Percentiles rank a stretch among this genome's conserved stretches.
Conservation (phyloP, 2,888 invertebrate genomes). For the Lithosia quadra region DNA sequence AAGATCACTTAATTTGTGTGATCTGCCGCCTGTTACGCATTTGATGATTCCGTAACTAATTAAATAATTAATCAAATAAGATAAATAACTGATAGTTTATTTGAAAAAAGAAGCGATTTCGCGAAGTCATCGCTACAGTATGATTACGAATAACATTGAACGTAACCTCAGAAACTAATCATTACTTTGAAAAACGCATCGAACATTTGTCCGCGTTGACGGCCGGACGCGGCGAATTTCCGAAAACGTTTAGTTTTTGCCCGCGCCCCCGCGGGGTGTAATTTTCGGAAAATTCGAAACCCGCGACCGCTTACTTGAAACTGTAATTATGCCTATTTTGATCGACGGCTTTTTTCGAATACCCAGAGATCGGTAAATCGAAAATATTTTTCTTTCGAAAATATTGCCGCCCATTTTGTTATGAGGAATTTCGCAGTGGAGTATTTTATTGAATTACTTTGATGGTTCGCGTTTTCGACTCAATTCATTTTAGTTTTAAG, state of each 20-base stretch:
- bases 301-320: slow-evolving; percentile 59
- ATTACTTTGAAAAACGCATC: slow-evolving; percentile 46
- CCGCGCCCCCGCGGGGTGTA: slow-evolving; percentile 54
- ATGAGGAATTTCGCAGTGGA: slow-evolving; percentile 25
- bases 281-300: slow-evolving; percentile 78
- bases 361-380: slow-evolving; percentile 50
- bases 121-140: neutral
- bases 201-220: slow-evolving; percentile 27
- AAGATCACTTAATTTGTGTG: too few species aligned
- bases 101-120: neutral
- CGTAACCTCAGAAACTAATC: slow-evolving; percentile 19
- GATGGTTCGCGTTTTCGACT: neutral
- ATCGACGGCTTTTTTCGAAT: slow-evolving; percentile 71
- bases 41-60: too few species aligned
- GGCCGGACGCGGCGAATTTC: slow-evolving; percentile 64
- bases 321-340: slow-evolving; percentile 83
- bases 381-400: slow-evolving; percentile 44
- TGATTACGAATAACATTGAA: slow-evolving; percentile 14
- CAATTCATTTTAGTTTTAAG: neutral
- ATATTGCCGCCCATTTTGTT: slow-evolving; percentile 36
- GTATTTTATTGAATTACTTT: slow-evolving; percentile 6
- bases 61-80: neutral
- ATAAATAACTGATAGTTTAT: neutral
- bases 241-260: slow-evolving; percentile 72
- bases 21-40: neutral